A percentile compares a stretch with the other conserved stretches of the same genome.
These are phyloP conservation scores for Pipistrellus pipistrellus DNA, from an alignment of 2,797 vertebrate genomes.

Conservation along the genomic window DNA sequence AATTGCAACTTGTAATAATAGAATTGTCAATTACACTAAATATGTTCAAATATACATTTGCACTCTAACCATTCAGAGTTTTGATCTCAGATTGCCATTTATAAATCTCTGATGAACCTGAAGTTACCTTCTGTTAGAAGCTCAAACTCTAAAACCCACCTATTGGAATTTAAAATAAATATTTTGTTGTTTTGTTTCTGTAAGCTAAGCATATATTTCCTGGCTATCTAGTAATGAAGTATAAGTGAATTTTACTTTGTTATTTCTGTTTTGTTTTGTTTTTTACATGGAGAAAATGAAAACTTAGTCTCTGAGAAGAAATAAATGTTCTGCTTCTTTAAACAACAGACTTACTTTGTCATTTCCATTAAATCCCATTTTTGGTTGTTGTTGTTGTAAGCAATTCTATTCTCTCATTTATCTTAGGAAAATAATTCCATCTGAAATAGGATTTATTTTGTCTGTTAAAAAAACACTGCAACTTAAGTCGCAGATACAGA, in stretches of 20 bases:
- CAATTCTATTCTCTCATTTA: background rate
- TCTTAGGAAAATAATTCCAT: conserved; percentile 34
- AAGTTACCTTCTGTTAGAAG: background rate
- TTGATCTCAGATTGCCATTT: background rate
- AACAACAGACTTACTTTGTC: background rate
- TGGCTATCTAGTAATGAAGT: background rate
- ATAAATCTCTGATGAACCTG: background rate
- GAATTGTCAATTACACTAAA: background rate
- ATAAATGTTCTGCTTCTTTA: conserved; percentile 17
- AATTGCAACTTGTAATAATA: background rate
- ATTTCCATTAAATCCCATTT: background rate
- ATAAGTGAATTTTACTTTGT: background rate
- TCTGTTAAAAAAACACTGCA: background rate
- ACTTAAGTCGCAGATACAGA: background rate
- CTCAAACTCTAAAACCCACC: background rate
- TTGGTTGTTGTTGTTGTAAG: background rate
- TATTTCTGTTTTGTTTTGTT: background rate
- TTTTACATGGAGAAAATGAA: background rate
- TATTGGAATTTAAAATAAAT: background rate
- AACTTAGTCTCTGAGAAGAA: background rate
- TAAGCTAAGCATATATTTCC: background rate
- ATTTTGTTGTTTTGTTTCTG: conserved; percentile 1
- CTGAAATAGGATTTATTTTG: conserved; percentile 47
- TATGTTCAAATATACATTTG: background rate
- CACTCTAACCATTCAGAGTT: background rate